A percentile compares a stretch with the other conserved stretches of the same genome.
Conservation (phyloP, 1,140 invertebrate species). For the Leptopilina clavipes region DNA sequence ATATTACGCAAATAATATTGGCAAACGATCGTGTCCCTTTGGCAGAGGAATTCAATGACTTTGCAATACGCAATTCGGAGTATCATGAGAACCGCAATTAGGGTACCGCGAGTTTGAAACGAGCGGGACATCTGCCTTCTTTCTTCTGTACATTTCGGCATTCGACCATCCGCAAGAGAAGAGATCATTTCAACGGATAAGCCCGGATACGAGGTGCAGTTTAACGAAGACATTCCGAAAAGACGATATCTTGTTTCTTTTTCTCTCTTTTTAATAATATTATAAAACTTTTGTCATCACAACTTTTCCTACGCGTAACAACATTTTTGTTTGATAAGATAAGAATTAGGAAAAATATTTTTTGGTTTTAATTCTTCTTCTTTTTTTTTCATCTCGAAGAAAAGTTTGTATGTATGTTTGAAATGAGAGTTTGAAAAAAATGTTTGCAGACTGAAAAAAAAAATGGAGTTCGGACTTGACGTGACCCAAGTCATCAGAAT, state of each 20-base stretch:
- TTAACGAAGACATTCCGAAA: constrained; percentile 35
- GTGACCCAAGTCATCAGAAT: constrained; percentile 42
- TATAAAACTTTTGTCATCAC: not conserved
- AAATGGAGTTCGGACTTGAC: constrained; percentile 35
- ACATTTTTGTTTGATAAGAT: no score
- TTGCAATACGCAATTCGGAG: constrained; percentile 8
- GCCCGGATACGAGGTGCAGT: not conserved
- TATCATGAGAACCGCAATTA: constrained; percentile 30
- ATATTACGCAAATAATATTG: constrained; percentile 1
- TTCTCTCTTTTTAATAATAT: not conserved
- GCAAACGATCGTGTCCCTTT: not conserved
- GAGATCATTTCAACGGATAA: constrained; percentile 29
- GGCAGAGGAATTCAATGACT: constrained; percentile 26
- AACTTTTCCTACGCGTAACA: not conserved
- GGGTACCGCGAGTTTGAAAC: constrained; percentile 23
- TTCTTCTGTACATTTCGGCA: constrained; percentile 30
- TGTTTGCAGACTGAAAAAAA: no score
- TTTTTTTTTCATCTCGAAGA: no score
- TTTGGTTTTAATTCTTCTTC: no score
- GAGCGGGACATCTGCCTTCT: constrained; percentile 28
- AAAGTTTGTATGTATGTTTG: no score
- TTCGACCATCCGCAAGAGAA: constrained; percentile 6
- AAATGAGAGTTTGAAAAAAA: no score
- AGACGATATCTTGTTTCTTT: not conserved
- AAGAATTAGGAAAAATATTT: no score